These are phyloP conservation scores for Sparidentex hasta DNA, from an alignment of 2,797 vertebrate species.

Conservation along the genomic window DNA sequence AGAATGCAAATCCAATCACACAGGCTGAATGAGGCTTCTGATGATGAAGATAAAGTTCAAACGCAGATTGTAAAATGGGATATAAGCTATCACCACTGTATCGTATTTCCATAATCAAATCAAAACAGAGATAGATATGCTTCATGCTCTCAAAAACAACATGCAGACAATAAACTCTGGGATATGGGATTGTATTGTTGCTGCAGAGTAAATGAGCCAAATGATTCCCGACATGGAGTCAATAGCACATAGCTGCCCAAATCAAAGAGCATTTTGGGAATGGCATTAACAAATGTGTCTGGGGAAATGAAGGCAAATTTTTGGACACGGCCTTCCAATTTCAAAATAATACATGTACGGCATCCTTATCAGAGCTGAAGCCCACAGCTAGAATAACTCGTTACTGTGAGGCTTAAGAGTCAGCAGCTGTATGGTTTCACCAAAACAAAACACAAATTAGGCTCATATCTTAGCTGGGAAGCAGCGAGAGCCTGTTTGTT, in stretches of 20 bases:
- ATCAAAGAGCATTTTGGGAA: constrained; percentile 68
- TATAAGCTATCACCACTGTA: constrained; percentile 59
- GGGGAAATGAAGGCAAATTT: constrained; percentile 51
- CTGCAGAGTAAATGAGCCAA: constrained; percentile 57
- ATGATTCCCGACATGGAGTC: constrained; percentile 67
- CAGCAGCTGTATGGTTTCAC: constrained; percentile 53
- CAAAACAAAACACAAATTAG: constrained; percentile 70
- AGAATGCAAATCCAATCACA: constrained; percentile 42
- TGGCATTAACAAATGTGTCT: constrained; percentile 50
- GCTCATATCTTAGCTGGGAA: constrained; percentile 43
- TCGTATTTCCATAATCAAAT: constrained; percentile 52
- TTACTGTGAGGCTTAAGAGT: constrained; percentile 40
- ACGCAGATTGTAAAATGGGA: constrained; percentile 48
- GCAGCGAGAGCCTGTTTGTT: constrained; percentile 49
- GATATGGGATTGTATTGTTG: constrained; percentile 53
- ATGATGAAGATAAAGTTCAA: constrained; percentile 65
- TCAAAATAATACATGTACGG: constrained; percentile 47
- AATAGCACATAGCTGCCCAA: constrained; percentile 53
- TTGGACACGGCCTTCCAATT: constrained; percentile 40
- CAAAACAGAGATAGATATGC: constrained; percentile 49
- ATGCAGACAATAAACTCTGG: constrained; percentile 19
- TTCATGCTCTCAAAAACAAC: constrained; percentile 46
- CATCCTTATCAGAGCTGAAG: constrained; percentile 32
- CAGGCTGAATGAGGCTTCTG: constrained; percentile 18
- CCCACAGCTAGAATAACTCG: constrained; percentile 10